Evolutionary conservation across 2,113 vertebrate genomes (phyloP).

Genomic region (Ammodytes dubius): DNA sequence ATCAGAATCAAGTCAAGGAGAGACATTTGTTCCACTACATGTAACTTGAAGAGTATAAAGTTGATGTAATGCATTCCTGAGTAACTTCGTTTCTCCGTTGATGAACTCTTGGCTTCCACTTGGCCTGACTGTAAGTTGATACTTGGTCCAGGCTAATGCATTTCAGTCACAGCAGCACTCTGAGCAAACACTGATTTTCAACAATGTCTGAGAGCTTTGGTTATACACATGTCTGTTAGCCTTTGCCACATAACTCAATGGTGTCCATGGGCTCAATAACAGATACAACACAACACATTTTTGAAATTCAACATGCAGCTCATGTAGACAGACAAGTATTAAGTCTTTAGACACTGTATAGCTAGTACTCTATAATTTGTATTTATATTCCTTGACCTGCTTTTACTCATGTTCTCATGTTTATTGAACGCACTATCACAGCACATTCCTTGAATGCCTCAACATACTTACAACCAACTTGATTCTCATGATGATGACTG

Average conservation of each 20-base stretch:
- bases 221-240: background rate
- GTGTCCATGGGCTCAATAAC: background rate
- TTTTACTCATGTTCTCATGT: no score
- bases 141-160: slow-evolving; percentile 44
- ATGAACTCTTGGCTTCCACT: slow-evolving; percentile 9
- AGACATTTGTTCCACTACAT: background rate
- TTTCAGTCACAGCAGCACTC: slow-evolving; percentile 15
- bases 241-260: background rate
- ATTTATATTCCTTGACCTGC: no score
- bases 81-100: slow-evolving; percentile 15
- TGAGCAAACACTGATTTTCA: background rate
- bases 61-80: slow-evolving; percentile 40
- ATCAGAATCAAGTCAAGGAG: background rate
- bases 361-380: no score
- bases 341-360: no score
- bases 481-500: background rate
- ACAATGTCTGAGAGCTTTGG: slow-evolving; percentile 2
- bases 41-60: slow-evolving; percentile 21
- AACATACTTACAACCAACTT: no score
- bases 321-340: background rate
- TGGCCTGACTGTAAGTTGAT: slow-evolving; percentile 38
- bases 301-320: background rate
- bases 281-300: background rate
- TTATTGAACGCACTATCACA: no score
- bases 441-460: no score